Conservation (phyloP, 2,888 invertebrate species). For the Drosophila formosana region DNA sequence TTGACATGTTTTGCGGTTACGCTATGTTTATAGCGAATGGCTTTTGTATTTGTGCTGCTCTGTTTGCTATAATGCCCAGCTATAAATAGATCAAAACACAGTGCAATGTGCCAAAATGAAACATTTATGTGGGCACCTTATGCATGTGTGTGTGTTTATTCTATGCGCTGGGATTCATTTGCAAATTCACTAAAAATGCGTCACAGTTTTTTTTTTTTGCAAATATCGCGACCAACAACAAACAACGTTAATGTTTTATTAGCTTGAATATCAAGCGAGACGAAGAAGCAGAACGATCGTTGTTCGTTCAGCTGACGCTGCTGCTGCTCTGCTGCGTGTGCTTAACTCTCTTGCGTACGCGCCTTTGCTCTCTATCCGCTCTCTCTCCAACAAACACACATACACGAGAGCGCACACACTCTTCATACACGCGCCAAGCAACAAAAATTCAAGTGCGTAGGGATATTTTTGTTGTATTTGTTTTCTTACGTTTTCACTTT, state of each 20-base stretch:
- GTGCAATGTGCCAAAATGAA: constrained; percentile 74
- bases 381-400: constrained; percentile 15
- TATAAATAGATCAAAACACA: constrained; percentile 66
- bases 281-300: constrained; percentile 18
- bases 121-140: constrained; percentile 5
- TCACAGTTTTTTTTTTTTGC: constrained; percentile 38
- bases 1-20: constrained; percentile 62
- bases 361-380: constrained; percentile 24
- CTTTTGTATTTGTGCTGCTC: constrained; percentile 10
- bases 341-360: constrained; percentile 59
- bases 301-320: constrained; percentile 8
- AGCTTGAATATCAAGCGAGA: constrained; percentile 18
- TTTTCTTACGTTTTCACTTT: constrained; percentile 62
- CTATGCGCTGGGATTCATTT: constrained; percentile 21
- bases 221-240: constrained; percentile 33
- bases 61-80: constrained; percentile 29
- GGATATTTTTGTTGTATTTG: constrained; percentile 31
- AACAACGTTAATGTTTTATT: constrained; percentile 24
- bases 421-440: constrained; percentile 8
- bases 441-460: constrained; percentile 46
- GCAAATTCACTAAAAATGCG: constrained; percentile 54
- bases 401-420: neutral
- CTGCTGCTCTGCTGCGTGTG: constrained; percentile 14
- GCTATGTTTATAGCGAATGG: constrained; percentile 30
- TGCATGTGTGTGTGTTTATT: constrained; percentile 1